phyloP scores from a whole-genome alignment of 2,888 invertebrate genomes.

The Eremobia ochroleuca region DNA sequence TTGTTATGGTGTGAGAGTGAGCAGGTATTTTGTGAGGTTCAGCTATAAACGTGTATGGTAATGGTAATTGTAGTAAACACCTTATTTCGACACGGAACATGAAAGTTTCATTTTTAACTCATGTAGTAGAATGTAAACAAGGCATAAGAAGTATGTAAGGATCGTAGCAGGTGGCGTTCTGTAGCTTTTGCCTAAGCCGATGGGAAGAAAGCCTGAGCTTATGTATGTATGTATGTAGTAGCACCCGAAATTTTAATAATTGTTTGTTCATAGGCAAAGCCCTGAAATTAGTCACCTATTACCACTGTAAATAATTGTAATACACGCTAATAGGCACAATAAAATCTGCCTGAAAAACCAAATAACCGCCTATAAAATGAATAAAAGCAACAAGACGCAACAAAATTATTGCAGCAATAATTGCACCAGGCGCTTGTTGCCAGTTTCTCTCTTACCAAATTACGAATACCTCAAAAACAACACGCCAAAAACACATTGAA shows the following conservation, averaged over 20 bases:
- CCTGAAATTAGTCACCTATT: neutral
- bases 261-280: neutral
- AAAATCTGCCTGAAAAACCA: neutral
- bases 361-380: slow-evolving; percentile 16
- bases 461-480: slow-evolving; percentile 49
- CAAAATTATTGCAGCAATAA: slow-evolving; percentile 40
- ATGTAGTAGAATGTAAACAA: too few relatives aligned
- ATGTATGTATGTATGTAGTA: neutral
- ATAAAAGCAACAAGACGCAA: slow-evolving; percentile 25
- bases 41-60: slow-evolving; percentile 21
- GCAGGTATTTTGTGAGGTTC: slow-evolving; percentile 30
- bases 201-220: too few relatives aligned
- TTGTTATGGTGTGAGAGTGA: slow-evolving; percentile 48
- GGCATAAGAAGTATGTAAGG: too few relatives aligned
- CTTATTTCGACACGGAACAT: neutral
- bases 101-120: too few relatives aligned
- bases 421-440: slow-evolving; percentile 49
- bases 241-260: neutral
- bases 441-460: slow-evolving; percentile 7
- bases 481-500: slow-evolving; percentile 60
- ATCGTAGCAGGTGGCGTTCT: too few relatives aligned
- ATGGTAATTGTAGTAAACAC: neutral
- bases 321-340: neutral
- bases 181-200: too few relatives aligned
- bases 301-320: too few relatives aligned